Percentiles rank a stretch among this genome's conserved stretches.
phyloP scores from a whole-genome alignment of 1,140 invertebrate genomes.

The Platorchestia sp. region DNA sequence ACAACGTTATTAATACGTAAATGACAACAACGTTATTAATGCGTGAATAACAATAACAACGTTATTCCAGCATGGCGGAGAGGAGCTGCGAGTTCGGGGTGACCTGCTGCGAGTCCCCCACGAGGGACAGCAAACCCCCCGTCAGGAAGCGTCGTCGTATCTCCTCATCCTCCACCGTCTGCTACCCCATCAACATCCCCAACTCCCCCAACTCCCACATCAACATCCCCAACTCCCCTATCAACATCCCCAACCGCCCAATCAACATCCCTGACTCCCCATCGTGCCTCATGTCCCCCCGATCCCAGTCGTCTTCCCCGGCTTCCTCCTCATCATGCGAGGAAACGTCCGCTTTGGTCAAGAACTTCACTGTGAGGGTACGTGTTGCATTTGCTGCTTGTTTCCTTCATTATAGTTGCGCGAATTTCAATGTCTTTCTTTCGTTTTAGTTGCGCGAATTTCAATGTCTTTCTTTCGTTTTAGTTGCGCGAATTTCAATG shows the following conservation, averaged over 20 bases:
- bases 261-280: neutral
- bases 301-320: neutral
- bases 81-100: neutral
- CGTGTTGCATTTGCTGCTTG: neutral
- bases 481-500: too few species aligned
- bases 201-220: neutral
- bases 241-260: neutral
- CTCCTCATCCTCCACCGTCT: neutral
- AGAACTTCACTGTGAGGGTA: neutral
- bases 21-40: too few species aligned
- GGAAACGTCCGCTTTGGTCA: neutral
- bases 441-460: too few species aligned
- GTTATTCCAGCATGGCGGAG: neutral
- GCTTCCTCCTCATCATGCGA: neutral
- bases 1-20: too few species aligned
- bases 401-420: too few species aligned
- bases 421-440: too few species aligned
- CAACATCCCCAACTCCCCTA: neutral
- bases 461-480: too few species aligned
- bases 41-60: too few species aligned
- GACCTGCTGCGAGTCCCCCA: neutral
- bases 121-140: neutral
- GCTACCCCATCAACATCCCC: neutral
- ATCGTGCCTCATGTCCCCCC: neutral
- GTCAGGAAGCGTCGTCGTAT: neutral